Conservation (phyloP, 2,797 vertebrate genomes). For the Spea hammondii region DNA sequence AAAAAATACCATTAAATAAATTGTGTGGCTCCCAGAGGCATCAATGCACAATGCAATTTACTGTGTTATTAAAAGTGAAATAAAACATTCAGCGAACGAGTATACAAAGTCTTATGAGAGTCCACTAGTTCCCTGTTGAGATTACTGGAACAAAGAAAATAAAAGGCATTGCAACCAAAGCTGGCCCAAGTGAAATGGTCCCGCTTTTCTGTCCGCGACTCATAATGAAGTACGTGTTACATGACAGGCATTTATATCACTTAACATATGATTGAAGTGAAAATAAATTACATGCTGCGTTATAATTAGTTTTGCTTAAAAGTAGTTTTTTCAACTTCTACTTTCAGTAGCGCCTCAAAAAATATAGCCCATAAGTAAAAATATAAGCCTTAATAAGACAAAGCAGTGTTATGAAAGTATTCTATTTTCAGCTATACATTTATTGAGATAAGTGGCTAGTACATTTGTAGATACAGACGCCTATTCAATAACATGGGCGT, state of each 20-base stretch:
- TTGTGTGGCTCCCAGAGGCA: conserved; percentile 11
- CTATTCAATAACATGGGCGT: no score
- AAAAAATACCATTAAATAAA: conserved; percentile 38
- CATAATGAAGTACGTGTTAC: conserved; percentile 1
- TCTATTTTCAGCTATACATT: no score
- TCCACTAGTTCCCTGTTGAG: background rate
- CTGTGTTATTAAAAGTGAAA: conserved; percentile 37
- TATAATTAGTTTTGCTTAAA: background rate
- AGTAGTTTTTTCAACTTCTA: no score
- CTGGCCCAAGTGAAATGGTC: background rate
- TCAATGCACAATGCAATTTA: conserved; percentile 20
- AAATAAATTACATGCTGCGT: background rate
- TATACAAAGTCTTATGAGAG: background rate
- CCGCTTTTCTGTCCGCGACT: conserved; percentile 2
- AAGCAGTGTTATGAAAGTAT: no score
- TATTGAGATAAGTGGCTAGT: no score
- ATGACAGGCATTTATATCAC: background rate
- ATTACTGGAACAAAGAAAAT: background rate
- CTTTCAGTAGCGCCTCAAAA: no score
- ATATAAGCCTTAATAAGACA: no score
- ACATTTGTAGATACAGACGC: no score
- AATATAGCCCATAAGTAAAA: no score
- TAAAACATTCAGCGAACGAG: conserved; percentile 20
- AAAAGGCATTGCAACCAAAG: background rate
- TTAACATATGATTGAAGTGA: background rate